These are phyloP conservation scores for Calosoma granatense DNA, from an alignment of 1,140 invertebrate genomes.

Conservation along the genomic window DNA sequence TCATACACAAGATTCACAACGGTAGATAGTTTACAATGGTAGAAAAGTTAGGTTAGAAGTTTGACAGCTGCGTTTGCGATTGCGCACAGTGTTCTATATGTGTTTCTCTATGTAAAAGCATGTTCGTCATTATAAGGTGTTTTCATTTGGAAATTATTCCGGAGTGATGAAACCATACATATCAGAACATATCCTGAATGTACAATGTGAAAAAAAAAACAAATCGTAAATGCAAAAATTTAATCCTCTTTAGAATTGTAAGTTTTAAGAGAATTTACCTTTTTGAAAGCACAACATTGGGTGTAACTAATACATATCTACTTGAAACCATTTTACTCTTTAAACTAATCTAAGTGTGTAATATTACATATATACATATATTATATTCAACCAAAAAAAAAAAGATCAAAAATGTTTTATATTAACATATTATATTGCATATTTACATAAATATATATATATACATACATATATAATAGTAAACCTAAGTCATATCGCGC, in stretches of 20 bases:
- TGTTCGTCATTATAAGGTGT: background rate
- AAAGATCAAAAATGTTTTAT: too few relatives aligned
- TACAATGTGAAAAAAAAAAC: slow-evolving; percentile 1
- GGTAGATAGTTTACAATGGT: too few relatives aligned
- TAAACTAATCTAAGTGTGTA: background rate
- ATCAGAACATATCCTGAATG: slow-evolving; percentile 7
- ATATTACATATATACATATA: too few relatives aligned
- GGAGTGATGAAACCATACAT: slow-evolving; percentile 8
- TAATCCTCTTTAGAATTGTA: background rate
- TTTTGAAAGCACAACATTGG: too few relatives aligned
- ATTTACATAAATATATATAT: background rate
- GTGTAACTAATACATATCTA: slow-evolving; percentile 3
- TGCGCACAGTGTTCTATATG: too few relatives aligned
- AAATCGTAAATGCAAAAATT: background rate
- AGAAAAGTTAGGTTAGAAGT: slow-evolving; percentile 8
- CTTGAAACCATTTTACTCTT: background rate
- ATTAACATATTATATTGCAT: background rate
- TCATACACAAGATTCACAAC: too few relatives aligned
- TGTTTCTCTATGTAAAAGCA: background rate
- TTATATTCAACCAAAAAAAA: too few relatives aligned
- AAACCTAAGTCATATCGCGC: background rate
- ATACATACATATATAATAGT: background rate
- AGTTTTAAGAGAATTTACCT: too few relatives aligned
- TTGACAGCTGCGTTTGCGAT: background rate
- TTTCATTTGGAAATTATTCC: background rate